These are phyloP conservation scores for Osmoderma eremita DNA, from an alignment of 2,888 invertebrate genomes.

Conservation along the genomic window DNA sequence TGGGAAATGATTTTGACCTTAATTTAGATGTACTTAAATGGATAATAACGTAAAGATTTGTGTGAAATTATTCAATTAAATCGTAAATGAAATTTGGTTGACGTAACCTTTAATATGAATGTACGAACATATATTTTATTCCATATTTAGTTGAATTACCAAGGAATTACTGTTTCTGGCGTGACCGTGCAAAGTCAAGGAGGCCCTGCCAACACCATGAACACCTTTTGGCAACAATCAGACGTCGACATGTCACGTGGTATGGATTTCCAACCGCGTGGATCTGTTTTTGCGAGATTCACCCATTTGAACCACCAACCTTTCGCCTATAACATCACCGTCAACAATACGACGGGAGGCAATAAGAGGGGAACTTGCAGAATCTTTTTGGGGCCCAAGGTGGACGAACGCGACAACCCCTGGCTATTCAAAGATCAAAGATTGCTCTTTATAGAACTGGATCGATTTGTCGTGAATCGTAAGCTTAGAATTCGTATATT, in stretches of 20 bases:
- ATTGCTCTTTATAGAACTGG: constrained; percentile 76
- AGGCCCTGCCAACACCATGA: constrained; percentile 68
- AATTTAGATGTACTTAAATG: background rate
- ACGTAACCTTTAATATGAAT: background rate
- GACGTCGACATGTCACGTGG: constrained; percentile 82
- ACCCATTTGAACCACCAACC: constrained; percentile 82
- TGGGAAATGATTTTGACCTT: background rate
- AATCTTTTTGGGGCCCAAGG: constrained; percentile 75
- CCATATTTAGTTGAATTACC: constrained; percentile 68
- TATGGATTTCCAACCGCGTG: constrained; percentile 83
- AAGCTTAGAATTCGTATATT: constrained; percentile 58
- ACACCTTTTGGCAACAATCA: constrained; percentile 83
- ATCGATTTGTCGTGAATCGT: constrained; percentile 75
- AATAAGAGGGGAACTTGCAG: constrained; percentile 73
- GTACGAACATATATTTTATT: background rate
- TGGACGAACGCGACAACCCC: constrained; percentile 71
- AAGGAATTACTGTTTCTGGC: constrained; percentile 71
- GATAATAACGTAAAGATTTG: background rate
- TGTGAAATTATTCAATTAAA: background rate
- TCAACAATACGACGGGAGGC: constrained; percentile 65
- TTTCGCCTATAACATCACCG: constrained; percentile 70
- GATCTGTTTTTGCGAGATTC: constrained; percentile 76
- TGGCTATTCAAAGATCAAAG: constrained; percentile 73
- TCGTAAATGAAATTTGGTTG: no score
- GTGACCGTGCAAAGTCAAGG: constrained; percentile 67